Base-by-base conservation (phyloP, 2,797 vertebrate species). In the Sebastes iracundus region DNA sequence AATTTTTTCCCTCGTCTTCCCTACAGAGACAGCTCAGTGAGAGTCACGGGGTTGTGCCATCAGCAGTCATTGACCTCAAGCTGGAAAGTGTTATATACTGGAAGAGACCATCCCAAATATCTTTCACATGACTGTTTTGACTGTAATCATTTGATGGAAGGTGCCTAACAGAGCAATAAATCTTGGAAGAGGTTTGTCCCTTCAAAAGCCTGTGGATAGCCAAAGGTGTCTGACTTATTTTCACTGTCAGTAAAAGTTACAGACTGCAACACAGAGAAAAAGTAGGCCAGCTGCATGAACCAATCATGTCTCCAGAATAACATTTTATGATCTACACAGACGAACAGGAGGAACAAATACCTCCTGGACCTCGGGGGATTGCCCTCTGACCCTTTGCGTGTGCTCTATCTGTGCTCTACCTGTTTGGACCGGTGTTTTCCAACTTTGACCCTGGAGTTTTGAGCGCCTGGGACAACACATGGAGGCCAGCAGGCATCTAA, bases 381-480 rank as follows among this genome's bases (percentile, higher is more conserved):
- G 88, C 71, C 89, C 90, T 86, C 67, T 94, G 91, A 93, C 94
- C 93, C 72, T 80, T 75, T 82, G 81, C 84, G 81, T 91, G 87
- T 89, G 91, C 88, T 90, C 32, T 42, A 68, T 91, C 88, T 89
- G 65, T 58, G 64, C 42, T 28, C 28, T 91, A 88, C 93, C 87
- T 92, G 94, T 91, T 56, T 2, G 53, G 86, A 81, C 95, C 79
- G 83, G 94, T 78, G 27, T 65, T 75, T 84, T 81, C 80, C 77
- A 86, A 60, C 90, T 89, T 70, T 94, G 92, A 93, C 91, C 85
- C 49, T 25, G 53, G 32, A 84, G 79, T 72, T 84, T 56, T 27
- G 80, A 90, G 82, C 53, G 70, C 78, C 82, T 82, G 82, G 61
- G 83, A 91, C 76, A 84, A 78, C 89, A 83, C 84, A 86, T 32